Evolutionary conservation across 2,797 vertebrate genomes (phyloP).

Genomic region (Ptychobarbus kaznakovi): DNA sequence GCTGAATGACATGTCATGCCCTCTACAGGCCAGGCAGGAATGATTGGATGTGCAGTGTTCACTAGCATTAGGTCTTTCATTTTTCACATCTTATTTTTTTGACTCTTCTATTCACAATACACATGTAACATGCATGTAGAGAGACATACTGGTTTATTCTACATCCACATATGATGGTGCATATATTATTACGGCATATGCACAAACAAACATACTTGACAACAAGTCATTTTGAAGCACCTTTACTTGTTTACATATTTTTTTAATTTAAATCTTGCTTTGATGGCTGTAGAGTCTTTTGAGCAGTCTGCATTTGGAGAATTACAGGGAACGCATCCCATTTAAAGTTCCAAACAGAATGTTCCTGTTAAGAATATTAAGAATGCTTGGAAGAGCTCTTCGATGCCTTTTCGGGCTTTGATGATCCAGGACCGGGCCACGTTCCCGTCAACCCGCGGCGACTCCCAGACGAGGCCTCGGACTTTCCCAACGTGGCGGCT

Average conservation of each 20-base stretch:
- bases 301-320: slow-evolving; percentile 27
- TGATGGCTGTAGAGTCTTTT: slow-evolving; percentile 45
- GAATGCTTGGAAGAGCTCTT: slow-evolving; percentile 76
- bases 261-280: slow-evolving; percentile 54
- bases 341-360: background rate
- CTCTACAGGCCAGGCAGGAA: slow-evolving; percentile 41
- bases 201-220: slow-evolving; percentile 59
- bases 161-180: slow-evolving; percentile 58
- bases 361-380: slow-evolving; percentile 62
- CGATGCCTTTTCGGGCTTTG: slow-evolving; percentile 67
- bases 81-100: slow-evolving; percentile 52
- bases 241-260: slow-evolving; percentile 58
- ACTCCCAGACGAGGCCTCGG: slow-evolving; percentile 64
- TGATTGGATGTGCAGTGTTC: slow-evolving; percentile 74
- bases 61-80: slow-evolving; percentile 73
- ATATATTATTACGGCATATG: slow-evolving; percentile 66
- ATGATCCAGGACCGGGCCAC: slow-evolving; percentile 50
- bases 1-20: slow-evolving; percentile 55
- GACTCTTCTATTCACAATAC: slow-evolving; percentile 67
- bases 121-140: slow-evolving; percentile 74
- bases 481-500: slow-evolving; percentile 68
- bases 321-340: background rate
- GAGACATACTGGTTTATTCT: slow-evolving; percentile 65
- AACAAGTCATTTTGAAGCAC: slow-evolving; percentile 66
- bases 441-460: slow-evolving; percentile 64